A percentile compares a stretch with the other conserved stretches of the same genome.
Conservation (phyloP, 2,888 invertebrate genomes). For the Deilephila porcellus region DNA sequence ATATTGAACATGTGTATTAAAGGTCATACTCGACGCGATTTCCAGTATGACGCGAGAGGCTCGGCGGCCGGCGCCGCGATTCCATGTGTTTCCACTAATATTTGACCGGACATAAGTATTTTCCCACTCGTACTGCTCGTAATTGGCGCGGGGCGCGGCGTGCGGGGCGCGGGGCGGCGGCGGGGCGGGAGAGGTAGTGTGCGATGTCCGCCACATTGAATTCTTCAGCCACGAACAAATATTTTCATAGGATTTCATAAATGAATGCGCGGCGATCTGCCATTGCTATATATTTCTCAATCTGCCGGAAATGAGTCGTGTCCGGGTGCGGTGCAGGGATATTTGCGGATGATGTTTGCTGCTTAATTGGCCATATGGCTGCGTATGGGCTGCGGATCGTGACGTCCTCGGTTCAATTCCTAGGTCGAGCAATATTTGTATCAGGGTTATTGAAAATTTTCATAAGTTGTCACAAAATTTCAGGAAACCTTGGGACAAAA, state of each 20-base stretch:
- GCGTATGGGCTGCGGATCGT: too few species aligned
- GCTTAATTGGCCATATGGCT: not conserved
- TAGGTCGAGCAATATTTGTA: too few species aligned
- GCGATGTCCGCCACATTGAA: not conserved
- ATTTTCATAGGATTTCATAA: constrained; percentile 26
- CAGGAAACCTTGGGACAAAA: too few species aligned
- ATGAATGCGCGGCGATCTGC: constrained; percentile 14
- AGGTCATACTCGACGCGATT: not conserved
- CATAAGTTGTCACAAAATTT: too few species aligned
- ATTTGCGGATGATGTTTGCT: not conserved
- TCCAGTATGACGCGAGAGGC: not conserved
- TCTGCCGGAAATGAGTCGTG: not conserved
- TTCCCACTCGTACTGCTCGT: constrained; percentile 10
- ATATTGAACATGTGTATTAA: not conserved
- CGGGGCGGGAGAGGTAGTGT: too few species aligned
- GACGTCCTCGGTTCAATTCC: too few species aligned
- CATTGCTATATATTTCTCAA: not conserved
- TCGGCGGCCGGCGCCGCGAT: not conserved
- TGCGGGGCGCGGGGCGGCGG: not conserved
- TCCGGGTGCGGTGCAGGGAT: not conserved
- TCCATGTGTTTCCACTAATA: constrained; percentile 22
- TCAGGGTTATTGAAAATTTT: too few species aligned
- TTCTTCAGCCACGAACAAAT: constrained; percentile 22
- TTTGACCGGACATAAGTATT: constrained; percentile 24
- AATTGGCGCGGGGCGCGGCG: constrained; percentile 14